Conservation (phyloP, 1,140 invertebrate species). For the Anastrepha ludens region DNA sequence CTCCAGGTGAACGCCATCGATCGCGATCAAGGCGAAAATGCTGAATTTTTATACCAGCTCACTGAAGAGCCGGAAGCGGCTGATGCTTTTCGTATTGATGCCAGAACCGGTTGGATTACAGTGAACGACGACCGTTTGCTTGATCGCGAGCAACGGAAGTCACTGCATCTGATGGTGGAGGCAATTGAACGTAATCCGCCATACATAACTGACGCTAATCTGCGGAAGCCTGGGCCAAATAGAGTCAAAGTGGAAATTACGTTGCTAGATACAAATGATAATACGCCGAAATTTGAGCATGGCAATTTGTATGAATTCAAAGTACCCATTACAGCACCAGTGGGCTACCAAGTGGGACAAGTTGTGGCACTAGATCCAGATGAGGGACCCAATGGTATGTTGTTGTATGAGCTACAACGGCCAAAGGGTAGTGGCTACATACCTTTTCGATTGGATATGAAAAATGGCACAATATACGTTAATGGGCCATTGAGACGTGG, state of each 20-base stretch:
- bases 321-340: conserved; percentile 80
- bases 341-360: conserved; percentile 83
- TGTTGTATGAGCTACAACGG: conserved; percentile 85
- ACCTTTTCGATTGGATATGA: conserved; percentile 83
- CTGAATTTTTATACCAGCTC: conserved; percentile 87
- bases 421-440: conserved; percentile 79
- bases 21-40: conserved; percentile 88
- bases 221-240: conserved; percentile 72
- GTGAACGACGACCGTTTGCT: conserved; percentile 85
- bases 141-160: conserved; percentile 84
- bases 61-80: conserved; percentile 78
- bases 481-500: conserved; percentile 80
- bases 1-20: conserved; percentile 87
- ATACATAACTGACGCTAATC: conserved; percentile 66
- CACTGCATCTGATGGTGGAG: conserved; percentile 83
- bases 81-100: conserved; percentile 87
- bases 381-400: conserved; percentile 85
- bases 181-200: conserved; percentile 79
- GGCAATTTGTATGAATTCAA: conserved; percentile 87
- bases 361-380: conserved; percentile 87
- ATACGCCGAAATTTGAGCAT: conserved; percentile 88
- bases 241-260: conserved; percentile 87
- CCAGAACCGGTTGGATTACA: conserved; percentile 87
- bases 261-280: conserved; percentile 89
- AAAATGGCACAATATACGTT: conserved; percentile 83